These are phyloP conservation scores for Troides aeacus DNA, from an alignment of 2,888 invertebrate species.

Conservation along the genomic window DNA sequence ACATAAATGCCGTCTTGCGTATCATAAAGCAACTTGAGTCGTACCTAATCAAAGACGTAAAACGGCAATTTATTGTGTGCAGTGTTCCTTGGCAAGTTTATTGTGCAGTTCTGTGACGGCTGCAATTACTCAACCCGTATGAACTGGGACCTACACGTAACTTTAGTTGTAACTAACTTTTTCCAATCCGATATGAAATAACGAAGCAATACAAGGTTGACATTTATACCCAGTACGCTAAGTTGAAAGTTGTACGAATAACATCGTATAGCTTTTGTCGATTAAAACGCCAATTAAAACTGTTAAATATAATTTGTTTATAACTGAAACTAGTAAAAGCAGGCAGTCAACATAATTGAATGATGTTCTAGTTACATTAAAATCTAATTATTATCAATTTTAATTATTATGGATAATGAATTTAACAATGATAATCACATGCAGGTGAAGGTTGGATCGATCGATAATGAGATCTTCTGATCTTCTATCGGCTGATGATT, in stretches of 20 bases:
- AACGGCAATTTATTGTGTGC: constrained; percentile 75
- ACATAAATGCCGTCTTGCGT: constrained; percentile 47
- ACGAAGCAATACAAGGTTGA: constrained; percentile 39
- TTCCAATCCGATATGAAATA: constrained; percentile 35
- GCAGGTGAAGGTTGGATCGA: too few relatives aligned
- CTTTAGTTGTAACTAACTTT: constrained; percentile 38
- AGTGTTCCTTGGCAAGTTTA: constrained; percentile 71
- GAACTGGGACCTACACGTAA: constrained; percentile 44
- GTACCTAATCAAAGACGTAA: constrained; percentile 74
- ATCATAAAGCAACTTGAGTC: constrained; percentile 69
- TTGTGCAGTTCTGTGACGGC: constrained; percentile 71
- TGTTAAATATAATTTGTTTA: background rate
- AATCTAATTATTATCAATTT: too few relatives aligned
- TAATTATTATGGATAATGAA: too few relatives aligned
- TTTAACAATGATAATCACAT: too few relatives aligned
- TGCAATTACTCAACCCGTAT: constrained; percentile 73
- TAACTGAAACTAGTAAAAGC: too few relatives aligned
- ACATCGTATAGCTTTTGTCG: background rate
- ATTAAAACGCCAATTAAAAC: constrained; percentile 14
- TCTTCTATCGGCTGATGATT: too few relatives aligned
- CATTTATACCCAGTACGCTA: constrained; percentile 28
- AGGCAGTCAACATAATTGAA: too few relatives aligned
- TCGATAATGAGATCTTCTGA: too few relatives aligned
- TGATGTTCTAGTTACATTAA: too few relatives aligned
- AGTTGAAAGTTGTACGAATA: constrained; percentile 4